Percentiles rank a stretch among this genome's conserved stretches.
Conservation (phyloP, 2,113 vertebrate genomes). For the Thomomys bottae region DNA sequence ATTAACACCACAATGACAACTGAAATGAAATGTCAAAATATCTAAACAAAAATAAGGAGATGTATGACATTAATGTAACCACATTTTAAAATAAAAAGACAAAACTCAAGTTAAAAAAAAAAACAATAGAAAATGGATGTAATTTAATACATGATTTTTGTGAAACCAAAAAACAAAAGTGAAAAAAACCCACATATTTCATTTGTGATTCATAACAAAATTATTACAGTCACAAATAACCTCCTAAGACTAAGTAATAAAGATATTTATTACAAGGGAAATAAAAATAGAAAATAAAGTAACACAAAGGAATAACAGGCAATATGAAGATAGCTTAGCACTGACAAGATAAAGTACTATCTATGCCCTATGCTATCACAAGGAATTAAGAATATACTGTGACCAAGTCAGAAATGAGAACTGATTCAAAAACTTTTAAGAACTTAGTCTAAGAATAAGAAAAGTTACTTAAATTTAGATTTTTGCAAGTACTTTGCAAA, state of each 20-base stretch:
- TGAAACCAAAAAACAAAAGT: conserved; percentile 44
- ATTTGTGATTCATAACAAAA: neutral
- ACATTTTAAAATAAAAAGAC: conserved; percentile 33
- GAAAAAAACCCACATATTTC: neutral
- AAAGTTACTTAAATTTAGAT: neutral
- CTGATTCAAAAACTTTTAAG: neutral
- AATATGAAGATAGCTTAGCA: neutral
- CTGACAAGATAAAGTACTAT: neutral
- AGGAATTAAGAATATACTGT: neutral
- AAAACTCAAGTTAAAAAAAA: neutral
- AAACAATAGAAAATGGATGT: neutral
- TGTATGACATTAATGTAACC: neutral
- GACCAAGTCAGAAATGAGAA: neutral
- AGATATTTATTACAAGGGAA: neutral
- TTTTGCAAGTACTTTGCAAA: too few species aligned
- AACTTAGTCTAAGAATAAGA: neutral
- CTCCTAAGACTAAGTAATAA: neutral
- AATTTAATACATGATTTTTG: conserved; percentile 30
- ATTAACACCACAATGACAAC: neutral
- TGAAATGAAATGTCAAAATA: neutral
- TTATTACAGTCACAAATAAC: neutral
- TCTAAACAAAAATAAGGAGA: neutral
- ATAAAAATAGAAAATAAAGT: neutral
- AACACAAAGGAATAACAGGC: neutral
- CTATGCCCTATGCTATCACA: neutral